Evolutionary conservation across 2,888 invertebrate species (phyloP), one percentile per base, ranked within the genome.

Genomic region (Heterodera filipjevi): DNA sequence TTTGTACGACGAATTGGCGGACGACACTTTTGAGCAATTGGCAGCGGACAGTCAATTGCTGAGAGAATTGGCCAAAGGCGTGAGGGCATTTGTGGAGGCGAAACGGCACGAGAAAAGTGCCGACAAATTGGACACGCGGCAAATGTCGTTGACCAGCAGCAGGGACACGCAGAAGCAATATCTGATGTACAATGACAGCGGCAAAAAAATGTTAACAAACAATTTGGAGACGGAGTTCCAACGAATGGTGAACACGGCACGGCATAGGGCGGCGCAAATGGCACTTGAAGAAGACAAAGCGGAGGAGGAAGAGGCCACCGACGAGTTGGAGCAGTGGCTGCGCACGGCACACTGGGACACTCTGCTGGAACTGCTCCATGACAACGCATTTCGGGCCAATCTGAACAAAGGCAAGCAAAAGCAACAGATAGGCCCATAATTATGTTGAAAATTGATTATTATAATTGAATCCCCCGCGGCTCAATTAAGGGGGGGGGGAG

Each of bases 61-160:
- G n/a, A n/a, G 59, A 59, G 59, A n/a, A 22, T 3, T 59, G 59
- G 2, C 27, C 1, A 59, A 59, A 8, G 59, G 59, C 22, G n/a
- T 59, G n/a, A 59, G 59, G 59, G 59, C 59, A 59, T 59, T 59
- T 59, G 59, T 59, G 27, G 59, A 59, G 59, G 59, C 27, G n/a
- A 59, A 59, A 49, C 14, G 49, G 49, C 49, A 49, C 49, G 49
- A 49, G 49, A 49, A 49, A 19, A 49, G 1, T 3, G 16, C 19
- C 16, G 49, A 49, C 8, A 59, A 59, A 22, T 22, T 53, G 53
- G 53, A 53, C 53, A 53, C 53, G 19, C 19, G 53, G 22, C 2
- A 22, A 53, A 53, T 6, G 53, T 22, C 53, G 53, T n/a, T n/a
- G n/a, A n/a, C n/a, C n/a, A n/a, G n/a, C n/a, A n/a, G n/a, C n/a